These are phyloP conservation scores for Mechanitis mazaeus DNA, from an alignment of 2,888 invertebrate species.

Conservation along the genomic window DNA sequence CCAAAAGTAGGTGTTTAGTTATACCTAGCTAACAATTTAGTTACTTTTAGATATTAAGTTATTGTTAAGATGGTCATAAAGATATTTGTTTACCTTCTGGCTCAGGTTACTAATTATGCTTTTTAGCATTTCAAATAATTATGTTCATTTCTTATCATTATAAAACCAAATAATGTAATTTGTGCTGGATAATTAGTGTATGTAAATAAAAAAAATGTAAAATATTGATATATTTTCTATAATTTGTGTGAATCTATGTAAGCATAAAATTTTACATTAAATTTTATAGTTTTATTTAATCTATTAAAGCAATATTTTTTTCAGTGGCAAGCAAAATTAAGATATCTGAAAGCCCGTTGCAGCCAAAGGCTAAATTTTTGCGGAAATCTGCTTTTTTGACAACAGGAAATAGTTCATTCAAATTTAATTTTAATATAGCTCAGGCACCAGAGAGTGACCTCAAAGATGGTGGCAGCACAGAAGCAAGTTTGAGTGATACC, in stretches of 20 bases:
- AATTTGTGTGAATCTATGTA: constrained; percentile 12
- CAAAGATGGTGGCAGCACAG: constrained; percentile 29
- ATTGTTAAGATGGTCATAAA: constrained; percentile 15
- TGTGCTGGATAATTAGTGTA: constrained; percentile 1
- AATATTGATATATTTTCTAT: constrained; percentile 5
- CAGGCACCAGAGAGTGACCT: constrained; percentile 41
- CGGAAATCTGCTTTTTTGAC: constrained; percentile 78
- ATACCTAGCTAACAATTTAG: constrained; percentile 27
- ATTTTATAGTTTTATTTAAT: constrained; percentile 10
- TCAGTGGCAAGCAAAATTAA: constrained; percentile 77
- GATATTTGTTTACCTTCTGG: neutral
- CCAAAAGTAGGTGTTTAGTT: constrained; percentile 50
- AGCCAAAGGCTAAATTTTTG: constrained; percentile 80
- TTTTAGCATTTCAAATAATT: too few species aligned
- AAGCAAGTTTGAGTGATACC: constrained; percentile 20
- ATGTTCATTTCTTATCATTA: too few species aligned
- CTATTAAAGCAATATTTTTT: constrained; percentile 39
- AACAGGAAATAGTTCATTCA: constrained; percentile 73
- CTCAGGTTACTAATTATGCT: neutral
- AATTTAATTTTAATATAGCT: constrained; percentile 65
- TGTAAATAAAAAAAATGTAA: constrained; percentile 1
- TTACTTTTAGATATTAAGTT: constrained; percentile 12
- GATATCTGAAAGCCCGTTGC: constrained; percentile 67
- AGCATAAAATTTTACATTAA: constrained; percentile 10
- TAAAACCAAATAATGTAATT: neutral